Evolutionary conservation across 2,888 invertebrate genomes (phyloP).

Genomic region (Bombyx huttoni): DNA sequence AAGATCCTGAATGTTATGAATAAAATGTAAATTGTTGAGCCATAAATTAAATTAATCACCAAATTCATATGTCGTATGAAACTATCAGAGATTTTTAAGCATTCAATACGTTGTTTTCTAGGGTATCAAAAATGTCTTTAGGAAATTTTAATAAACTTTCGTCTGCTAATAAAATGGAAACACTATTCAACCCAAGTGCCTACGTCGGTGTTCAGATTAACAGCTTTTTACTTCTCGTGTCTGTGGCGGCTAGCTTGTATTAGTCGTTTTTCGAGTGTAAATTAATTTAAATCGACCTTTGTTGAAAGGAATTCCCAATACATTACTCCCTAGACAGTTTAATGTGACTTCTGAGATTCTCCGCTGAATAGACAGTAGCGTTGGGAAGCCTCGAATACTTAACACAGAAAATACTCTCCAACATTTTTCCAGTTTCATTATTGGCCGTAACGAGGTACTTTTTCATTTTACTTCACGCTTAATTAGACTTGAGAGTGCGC

Average conservation of each 20-base stretch:
- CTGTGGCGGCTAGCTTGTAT: slow-evolving; percentile 25
- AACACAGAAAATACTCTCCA: slow-evolving; percentile 35
- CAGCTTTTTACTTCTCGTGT: slow-evolving; percentile 46
- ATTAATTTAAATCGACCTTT: slow-evolving; percentile 64
- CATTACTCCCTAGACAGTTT: slow-evolving; percentile 54
- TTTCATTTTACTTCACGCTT: slow-evolving; percentile 55
- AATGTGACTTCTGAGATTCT: slow-evolving; percentile 35
- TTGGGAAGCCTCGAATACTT: slow-evolving; percentile 32
- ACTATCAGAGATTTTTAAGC: no score
- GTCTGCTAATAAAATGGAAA: background rate
- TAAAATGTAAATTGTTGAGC: no score
- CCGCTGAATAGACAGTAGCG: slow-evolving; percentile 31
- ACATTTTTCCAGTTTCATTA: slow-evolving; percentile 40
- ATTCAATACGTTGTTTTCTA: no score
- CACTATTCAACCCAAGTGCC: slow-evolving; percentile 12
- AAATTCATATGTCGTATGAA: no score
- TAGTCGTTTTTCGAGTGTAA: slow-evolving; percentile 55
- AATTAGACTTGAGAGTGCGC: slow-evolving; percentile 45
- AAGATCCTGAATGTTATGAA: no score
- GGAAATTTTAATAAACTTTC: background rate
- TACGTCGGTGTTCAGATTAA: slow-evolving; percentile 42
- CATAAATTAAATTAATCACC: no score
- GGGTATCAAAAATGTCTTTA: no score
- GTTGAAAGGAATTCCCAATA: slow-evolving; percentile 58
- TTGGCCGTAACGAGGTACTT: slow-evolving; percentile 34